phyloP scores from a whole-genome alignment of 1,140 invertebrate genomes.

The Camponotus floridanus region DNA sequence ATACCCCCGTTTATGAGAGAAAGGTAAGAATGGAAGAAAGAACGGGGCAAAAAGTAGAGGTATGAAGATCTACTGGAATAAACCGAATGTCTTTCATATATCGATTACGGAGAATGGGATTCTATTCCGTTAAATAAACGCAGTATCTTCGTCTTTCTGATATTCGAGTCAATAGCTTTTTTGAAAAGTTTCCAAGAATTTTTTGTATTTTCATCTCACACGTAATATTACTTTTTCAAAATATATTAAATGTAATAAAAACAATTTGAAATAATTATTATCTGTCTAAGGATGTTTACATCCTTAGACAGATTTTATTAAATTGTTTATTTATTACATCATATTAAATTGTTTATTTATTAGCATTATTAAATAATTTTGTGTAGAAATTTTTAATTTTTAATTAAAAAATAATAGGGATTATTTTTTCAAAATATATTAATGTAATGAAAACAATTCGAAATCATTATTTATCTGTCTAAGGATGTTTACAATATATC shows the following conservation, averaged over 20 bases:
- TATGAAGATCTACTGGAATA: background rate
- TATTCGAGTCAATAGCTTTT: background rate
- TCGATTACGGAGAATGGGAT: conserved; percentile 18
- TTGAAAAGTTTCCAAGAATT: background rate
- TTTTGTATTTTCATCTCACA: background rate
- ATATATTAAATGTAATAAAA: background rate
- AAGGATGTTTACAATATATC: background rate
- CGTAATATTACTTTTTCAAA: background rate
- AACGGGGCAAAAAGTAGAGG: background rate
- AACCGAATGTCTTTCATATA: conserved; percentile 3
- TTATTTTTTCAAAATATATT: background rate
- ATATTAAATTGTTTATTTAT: background rate
- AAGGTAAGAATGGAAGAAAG: conserved; percentile 18
- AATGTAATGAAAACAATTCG: background rate
- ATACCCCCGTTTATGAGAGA: conserved; percentile 1
- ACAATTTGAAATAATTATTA: background rate
- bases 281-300: background rate
- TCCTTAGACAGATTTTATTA: too few relatives aligned
- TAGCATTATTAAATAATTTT: background rate
- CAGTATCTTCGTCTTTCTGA: background rate
- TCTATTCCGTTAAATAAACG: background rate
- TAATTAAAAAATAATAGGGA: background rate
- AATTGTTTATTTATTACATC: background rate
- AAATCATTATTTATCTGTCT: background rate
- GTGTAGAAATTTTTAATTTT: background rate